Evolutionary conservation across 2,797 vertebrate genomes (phyloP).

Genomic region (Helostoma temminkii): DNA sequence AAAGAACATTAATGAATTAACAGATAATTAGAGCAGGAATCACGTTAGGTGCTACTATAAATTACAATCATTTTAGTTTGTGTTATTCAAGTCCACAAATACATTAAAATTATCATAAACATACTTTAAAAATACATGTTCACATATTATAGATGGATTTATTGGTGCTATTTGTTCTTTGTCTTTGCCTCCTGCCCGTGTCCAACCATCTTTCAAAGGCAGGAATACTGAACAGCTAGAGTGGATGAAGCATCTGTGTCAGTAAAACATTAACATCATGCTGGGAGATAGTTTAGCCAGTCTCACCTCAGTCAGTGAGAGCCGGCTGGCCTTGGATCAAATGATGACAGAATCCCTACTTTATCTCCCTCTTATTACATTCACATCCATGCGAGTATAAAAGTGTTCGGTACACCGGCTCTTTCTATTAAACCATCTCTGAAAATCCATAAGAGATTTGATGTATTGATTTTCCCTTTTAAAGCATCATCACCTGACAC

Average conservation of each 20-base stretch:
- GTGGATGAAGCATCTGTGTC: conserved; percentile 43
- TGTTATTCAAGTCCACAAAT: too few relatives aligned
- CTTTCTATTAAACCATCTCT: conserved; percentile 18
- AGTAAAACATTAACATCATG: conserved; percentile 53
- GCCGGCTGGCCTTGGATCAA: conserved; percentile 30
- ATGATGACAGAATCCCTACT: conserved; percentile 31
- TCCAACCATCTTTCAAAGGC: conserved; percentile 53
- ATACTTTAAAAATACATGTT: too few relatives aligned
- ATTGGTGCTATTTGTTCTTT: not conserved
- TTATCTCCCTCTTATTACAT: conserved; percentile 35
- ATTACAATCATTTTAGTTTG: too few relatives aligned
- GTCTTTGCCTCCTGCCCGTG: conserved; percentile 4
- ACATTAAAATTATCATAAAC: too few relatives aligned
- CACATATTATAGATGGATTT: not conserved
- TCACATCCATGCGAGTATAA: conserved; percentile 18
- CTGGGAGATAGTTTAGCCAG: conserved; percentile 36
- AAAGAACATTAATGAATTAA: not conserved
- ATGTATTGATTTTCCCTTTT: conserved; percentile 48
- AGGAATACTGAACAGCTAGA: conserved; percentile 3
- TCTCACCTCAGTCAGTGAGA: conserved; percentile 38
- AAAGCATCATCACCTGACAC: conserved; percentile 37
- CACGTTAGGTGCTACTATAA: too few relatives aligned
- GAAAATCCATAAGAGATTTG: conserved; percentile 40
- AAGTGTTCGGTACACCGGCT: conserved; percentile 24
- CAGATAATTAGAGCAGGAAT: too few relatives aligned